Percentiles rank a stretch among this genome's conserved stretches.
These are phyloP conservation scores for Tetragonula clypearis DNA, from an alignment of 1,140 invertebrate species.

Conservation along the genomic window DNA sequence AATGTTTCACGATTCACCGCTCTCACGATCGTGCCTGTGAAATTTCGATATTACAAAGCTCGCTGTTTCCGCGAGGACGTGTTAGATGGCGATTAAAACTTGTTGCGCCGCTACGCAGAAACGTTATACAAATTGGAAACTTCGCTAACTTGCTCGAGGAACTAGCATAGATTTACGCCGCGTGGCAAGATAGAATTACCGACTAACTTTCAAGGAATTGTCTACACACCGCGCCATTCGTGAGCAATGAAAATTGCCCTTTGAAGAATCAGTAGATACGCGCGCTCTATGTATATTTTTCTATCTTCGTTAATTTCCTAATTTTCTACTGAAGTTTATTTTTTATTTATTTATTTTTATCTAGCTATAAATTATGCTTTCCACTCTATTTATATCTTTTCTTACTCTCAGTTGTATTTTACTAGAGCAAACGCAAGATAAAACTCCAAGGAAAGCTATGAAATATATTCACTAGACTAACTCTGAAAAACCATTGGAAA, in stretches of 20 bases:
- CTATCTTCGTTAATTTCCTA: background rate
- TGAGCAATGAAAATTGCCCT: background rate
- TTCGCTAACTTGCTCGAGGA: conserved; percentile 22
- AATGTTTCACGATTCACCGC: background rate
- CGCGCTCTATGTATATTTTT: background rate
- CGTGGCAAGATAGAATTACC: conserved; percentile 18
- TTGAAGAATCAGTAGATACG: background rate
- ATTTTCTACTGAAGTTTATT: background rate
- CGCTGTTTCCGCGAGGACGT: background rate
- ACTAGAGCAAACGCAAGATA: background rate
- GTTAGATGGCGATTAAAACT: conserved; percentile 38
- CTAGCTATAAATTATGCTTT: background rate
- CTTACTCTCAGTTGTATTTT: background rate
- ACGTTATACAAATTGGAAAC: conserved; percentile 22
- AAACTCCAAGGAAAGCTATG: background rate
- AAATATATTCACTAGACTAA: background rate
- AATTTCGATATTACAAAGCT: background rate
- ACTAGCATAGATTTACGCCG: conserved; percentile 22
- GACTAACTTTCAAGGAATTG: conserved; percentile 18
- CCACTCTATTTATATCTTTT: background rate
- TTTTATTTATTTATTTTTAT: background rate
- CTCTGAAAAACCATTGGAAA: background rate
- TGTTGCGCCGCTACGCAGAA: conserved; percentile 1
- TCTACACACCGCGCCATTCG: background rate
- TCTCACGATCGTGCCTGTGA: background rate